phyloP scores from a whole-genome alignment of 1,140 invertebrate genomes.

The Bombus polaris region DNA sequence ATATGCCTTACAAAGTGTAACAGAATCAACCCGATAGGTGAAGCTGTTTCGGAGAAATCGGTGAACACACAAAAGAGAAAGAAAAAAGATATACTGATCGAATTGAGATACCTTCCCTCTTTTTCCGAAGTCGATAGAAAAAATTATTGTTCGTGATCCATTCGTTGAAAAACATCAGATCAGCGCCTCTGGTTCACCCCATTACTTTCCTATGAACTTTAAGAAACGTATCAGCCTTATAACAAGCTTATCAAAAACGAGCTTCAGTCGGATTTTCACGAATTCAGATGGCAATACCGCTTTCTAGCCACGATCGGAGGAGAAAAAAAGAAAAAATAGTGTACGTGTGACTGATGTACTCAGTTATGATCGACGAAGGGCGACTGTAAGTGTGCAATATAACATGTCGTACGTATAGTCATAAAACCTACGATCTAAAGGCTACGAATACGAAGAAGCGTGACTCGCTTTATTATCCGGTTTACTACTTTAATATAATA shows the following conservation, averaged over 20 bases:
- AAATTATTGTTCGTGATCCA: not conserved
- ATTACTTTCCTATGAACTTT: not conserved
- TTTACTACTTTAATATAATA: slow-evolving; percentile 75
- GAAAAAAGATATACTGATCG: too few relatives aligned
- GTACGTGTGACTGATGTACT: slow-evolving; percentile 43
- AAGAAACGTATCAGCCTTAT: not conserved
- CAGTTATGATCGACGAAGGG: slow-evolving; percentile 69
- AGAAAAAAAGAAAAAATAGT: not conserved
- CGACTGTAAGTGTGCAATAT: slow-evolving; percentile 70
- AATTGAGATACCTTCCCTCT: too few relatives aligned
- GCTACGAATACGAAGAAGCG: slow-evolving; percentile 54
- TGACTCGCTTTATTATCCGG: slow-evolving; percentile 72
- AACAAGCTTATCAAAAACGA: slow-evolving; percentile 5
- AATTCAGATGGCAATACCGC: slow-evolving; percentile 15
- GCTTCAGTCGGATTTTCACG: slow-evolving; percentile 23
- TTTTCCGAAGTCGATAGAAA: not conserved
- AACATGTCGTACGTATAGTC: slow-evolving; percentile 64
- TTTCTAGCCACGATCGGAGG: slow-evolving; percentile 38
- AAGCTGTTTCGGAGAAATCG: too few relatives aligned
- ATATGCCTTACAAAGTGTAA: too few relatives aligned
- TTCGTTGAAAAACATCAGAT: not conserved
- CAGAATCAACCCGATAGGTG: too few relatives aligned
- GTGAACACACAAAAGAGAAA: too few relatives aligned
- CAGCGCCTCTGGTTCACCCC: not conserved
- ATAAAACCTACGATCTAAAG: slow-evolving; percentile 59